Percentiles rank a stretch among this genome's conserved stretches.
These are phyloP conservation scores for Listrodromus nycthemerus DNA, from an alignment of 2,888 invertebrate species.

Conservation along the genomic window DNA sequence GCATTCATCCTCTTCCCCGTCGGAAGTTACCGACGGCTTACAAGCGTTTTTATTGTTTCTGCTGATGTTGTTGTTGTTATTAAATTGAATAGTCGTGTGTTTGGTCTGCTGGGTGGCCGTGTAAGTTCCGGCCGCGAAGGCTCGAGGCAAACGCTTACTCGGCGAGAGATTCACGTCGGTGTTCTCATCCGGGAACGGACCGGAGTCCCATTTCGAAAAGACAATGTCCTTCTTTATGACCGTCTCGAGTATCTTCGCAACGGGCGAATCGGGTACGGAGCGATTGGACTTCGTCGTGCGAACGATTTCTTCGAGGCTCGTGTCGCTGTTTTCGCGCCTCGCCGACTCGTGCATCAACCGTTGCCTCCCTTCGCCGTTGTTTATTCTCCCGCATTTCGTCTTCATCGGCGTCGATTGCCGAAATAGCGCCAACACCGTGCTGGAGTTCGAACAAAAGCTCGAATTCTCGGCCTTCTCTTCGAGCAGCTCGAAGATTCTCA, in stretches of 20 bases:
- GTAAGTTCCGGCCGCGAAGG: constrained; percentile 53
- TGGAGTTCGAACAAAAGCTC: constrained; percentile 90
- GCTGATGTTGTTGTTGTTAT: constrained; percentile 61
- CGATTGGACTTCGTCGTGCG: constrained; percentile 65
- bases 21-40: constrained; percentile 18
- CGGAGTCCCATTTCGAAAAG: constrained; percentile 62
- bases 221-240: constrained; percentile 58
- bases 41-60: constrained; percentile 8
- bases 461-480: constrained; percentile 91
- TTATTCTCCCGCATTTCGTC: constrained; percentile 66
- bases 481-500: constrained; percentile 91
- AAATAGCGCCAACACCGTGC: constrained; percentile 87
- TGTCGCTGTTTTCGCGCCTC: constrained; percentile 51
- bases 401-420: constrained; percentile 82
- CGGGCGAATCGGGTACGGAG: constrained; percentile 47
- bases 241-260: constrained; percentile 62
- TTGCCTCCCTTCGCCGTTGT: constrained; percentile 77
- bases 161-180: constrained; percentile 16
- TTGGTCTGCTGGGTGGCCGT: constrained; percentile 56
- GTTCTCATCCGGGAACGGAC: constrained; percentile 54
- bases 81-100: constrained; percentile 59
- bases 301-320: constrained; percentile 70
- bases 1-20: constrained; percentile 5
- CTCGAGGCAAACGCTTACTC: constrained; percentile 43
- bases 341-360: constrained; percentile 66